A percentile compares a stretch with the other conserved stretches of the same genome.
Conservation (phyloP, 2,888 invertebrate genomes). For the Matsumyia berberina region DNA sequence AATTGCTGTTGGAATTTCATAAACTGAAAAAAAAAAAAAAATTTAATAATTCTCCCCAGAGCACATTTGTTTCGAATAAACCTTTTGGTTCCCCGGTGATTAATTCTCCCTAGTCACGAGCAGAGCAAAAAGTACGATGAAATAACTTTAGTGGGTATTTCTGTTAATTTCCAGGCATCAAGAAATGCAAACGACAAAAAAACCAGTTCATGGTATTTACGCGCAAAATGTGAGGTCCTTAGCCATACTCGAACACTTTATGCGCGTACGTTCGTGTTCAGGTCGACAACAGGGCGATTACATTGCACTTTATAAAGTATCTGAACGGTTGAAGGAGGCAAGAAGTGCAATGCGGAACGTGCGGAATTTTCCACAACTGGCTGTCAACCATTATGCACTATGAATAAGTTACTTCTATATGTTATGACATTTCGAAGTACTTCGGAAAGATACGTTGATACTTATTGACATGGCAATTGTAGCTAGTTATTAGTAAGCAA, state of each 20-base stretch:
- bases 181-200: slow-evolving; percentile 23
- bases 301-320: slow-evolving; percentile 27
- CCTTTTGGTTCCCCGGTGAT: slow-evolving; percentile 57
- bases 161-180: slow-evolving; percentile 18
- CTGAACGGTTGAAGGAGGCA: not conserved
- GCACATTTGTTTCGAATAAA: slow-evolving; percentile 39
- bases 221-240: slow-evolving; percentile 1
- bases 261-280: slow-evolving; percentile 40
- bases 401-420: not conserved
- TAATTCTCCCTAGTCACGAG: slow-evolving; percentile 55
- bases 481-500: no score
- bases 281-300: slow-evolving; percentile 15
- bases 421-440: not conserved
- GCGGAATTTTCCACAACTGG: not conserved
- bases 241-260: slow-evolving; percentile 11
- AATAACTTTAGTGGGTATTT: slow-evolving; percentile 32
- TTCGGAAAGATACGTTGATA: not conserved
- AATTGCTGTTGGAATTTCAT: no score
- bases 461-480: no score
- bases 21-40: not conserved
- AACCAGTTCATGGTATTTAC: slow-evolving; percentile 10
- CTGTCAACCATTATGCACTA: not conserved
- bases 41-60: not conserved
- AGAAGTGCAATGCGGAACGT: not conserved
- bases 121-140: slow-evolving; percentile 39